These are phyloP conservation scores for Zosterops japonicus DNA, from an alignment of 2,113 vertebrate genomes.

Conservation along the genomic window DNA sequence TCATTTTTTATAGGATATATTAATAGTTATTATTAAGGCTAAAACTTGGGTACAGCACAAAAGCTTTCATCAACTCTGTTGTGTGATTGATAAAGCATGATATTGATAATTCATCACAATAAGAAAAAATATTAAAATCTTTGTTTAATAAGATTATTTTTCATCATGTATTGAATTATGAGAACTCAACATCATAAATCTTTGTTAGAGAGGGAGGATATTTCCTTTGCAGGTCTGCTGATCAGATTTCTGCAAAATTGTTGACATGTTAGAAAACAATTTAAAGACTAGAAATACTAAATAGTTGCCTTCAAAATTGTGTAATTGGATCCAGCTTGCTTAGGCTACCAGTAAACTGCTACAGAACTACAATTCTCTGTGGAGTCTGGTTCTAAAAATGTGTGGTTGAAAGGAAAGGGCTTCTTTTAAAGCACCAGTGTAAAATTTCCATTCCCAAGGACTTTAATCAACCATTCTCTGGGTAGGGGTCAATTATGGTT, in stretches of 20 bases:
- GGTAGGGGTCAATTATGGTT: not conserved
- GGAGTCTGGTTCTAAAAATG: not conserved
- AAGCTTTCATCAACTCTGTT: not conserved
- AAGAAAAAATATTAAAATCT: slow-evolving; percentile 1
- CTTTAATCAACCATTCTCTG: not conserved
- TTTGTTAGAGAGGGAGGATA: not conserved
- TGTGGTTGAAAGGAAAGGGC: not conserved
- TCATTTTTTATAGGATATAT: not conserved
- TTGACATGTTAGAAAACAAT: not conserved
- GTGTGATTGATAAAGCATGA: not conserved
- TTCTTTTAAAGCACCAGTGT: not conserved
- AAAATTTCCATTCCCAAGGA: not conserved
- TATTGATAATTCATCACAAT: slow-evolving; percentile 15
- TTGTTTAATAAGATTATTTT: not conserved
- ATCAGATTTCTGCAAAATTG: not conserved
- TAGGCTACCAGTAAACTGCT: not conserved
- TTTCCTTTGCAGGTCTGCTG: not conserved
- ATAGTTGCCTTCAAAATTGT: not conserved
- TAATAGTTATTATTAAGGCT: not conserved
- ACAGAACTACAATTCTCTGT: not conserved
- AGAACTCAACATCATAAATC: not conserved
- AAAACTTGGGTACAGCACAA: not conserved
- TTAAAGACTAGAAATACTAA: not conserved
- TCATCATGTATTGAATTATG: not conserved
- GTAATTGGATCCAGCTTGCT: not conserved